phyloP scores from a whole-genome alignment of 1,140 invertebrate genomes.

The Colletes gigas region DNA sequence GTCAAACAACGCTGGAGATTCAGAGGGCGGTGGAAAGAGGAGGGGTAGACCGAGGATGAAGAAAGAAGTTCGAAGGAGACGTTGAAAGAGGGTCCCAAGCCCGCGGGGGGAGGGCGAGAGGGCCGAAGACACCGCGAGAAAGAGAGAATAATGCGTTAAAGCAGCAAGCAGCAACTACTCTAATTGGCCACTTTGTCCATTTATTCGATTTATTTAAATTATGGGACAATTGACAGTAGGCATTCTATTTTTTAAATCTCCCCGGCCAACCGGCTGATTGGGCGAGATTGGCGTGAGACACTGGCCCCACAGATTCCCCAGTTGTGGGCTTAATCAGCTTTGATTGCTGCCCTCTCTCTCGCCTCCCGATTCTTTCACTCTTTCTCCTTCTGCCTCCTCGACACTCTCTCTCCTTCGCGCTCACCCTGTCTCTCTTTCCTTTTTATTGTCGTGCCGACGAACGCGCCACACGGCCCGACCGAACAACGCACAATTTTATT shows the following conservation, averaged over 20 bases:
- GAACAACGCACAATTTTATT: constrained; percentile 66
- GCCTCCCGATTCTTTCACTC: constrained; percentile 57
- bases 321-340: constrained; percentile 82
- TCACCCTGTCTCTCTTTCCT: neutral
- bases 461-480: constrained; percentile 5
- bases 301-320: constrained; percentile 82
- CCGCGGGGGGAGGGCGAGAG: constrained; percentile 38
- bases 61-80: constrained; percentile 29
- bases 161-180: constrained; percentile 80
- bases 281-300: constrained; percentile 82
- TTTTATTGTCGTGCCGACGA: constrained; percentile 25
- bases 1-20: constrained; percentile 42
- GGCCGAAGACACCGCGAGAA: constrained; percentile 69
- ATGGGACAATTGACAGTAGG: constrained; percentile 83
- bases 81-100: constrained; percentile 2
- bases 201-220: constrained; percentile 83
- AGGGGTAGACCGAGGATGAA: neutral
- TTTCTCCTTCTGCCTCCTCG: constrained; percentile 39
- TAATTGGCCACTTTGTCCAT: constrained; percentile 82
- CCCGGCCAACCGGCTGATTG: constrained; percentile 80
- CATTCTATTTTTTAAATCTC: constrained; percentile 83
- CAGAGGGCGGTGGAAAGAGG: neutral
- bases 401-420: constrained; percentile 57
- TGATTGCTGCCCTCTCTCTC: constrained; percentile 79
- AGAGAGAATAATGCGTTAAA: constrained; percentile 80